Percentiles rank a stretch among this genome's conserved stretches.
Evolutionary conservation across 2,888 invertebrate genomes (phyloP).

Genomic region (Caprella mutica): DNA sequence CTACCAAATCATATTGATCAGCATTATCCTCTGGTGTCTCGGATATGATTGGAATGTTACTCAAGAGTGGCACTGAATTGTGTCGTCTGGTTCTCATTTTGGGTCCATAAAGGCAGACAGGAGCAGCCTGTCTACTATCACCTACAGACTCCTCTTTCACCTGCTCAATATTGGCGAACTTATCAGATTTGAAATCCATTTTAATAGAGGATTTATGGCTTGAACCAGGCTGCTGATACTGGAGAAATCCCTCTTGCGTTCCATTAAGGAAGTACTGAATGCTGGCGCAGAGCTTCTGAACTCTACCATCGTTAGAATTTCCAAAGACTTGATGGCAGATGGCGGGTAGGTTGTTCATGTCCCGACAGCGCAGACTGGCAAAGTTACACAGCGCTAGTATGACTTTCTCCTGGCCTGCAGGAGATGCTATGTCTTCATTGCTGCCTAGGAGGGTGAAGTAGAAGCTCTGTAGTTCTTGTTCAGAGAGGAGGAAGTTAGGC

Average conservation of each 20-base stretch:
- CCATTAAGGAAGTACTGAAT: slow-evolving; percentile 78
- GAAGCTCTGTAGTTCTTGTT: slow-evolving; percentile 63
- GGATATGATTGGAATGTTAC: slow-evolving; percentile 6
- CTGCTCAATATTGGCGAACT: too few relatives aligned
- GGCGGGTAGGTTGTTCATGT: slow-evolving; percentile 24
- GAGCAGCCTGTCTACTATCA: too few relatives aligned
- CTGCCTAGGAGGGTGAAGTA: slow-evolving; percentile 50
- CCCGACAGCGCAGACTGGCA: slow-evolving; percentile 22
- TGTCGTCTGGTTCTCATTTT: not conserved
- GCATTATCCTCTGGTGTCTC: slow-evolving; percentile 1
- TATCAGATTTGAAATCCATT: not conserved
- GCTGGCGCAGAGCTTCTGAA: slow-evolving; percentile 60
- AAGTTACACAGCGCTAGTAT: slow-evolving; percentile 27
- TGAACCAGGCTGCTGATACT: slow-evolving; percentile 46
- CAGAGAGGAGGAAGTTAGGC: slow-evolving; percentile 71
- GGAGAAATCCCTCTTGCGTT: slow-evolving; percentile 68
- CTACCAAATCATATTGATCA: too few relatives aligned
- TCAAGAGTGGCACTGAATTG: slow-evolving; percentile 4
- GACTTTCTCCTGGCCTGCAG: slow-evolving; percentile 22
- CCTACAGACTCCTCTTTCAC: too few relatives aligned
- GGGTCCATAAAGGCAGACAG: too few relatives aligned
- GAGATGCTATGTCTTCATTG: slow-evolving; percentile 2
- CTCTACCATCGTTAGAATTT: slow-evolving; percentile 54
- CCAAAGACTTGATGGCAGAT: slow-evolving; percentile 62
- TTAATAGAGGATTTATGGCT: not conserved